These are phyloP conservation scores for Chrosomus eos DNA, from an alignment of 2,797 vertebrate species.

Conservation along the genomic window DNA sequence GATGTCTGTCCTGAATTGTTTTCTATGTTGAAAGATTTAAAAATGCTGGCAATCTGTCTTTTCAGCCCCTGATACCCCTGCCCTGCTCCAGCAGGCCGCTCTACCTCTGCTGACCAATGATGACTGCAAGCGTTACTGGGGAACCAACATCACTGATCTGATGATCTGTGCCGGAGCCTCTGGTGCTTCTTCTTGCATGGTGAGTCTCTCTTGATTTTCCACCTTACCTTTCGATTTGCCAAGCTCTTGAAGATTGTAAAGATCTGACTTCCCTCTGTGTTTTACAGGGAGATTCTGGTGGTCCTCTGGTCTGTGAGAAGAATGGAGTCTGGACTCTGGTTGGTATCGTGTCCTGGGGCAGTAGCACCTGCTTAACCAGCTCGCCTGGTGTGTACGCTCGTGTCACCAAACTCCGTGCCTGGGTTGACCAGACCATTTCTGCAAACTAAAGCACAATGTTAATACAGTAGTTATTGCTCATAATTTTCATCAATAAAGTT, in stretches of 20 bases:
- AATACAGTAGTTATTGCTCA: slow-evolving; percentile 1
- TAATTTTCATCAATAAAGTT: slow-evolving; percentile 51
- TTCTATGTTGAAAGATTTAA: slow-evolving; percentile 3
- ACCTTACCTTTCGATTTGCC: slow-evolving; percentile 63
- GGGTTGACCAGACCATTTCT: slow-evolving; percentile 76
- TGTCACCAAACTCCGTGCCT: slow-evolving; percentile 75
- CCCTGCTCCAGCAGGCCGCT: slow-evolving; percentile 81
- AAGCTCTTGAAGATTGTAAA: neutral
- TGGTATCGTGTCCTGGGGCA: slow-evolving; percentile 88
- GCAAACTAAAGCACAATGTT: slow-evolving; percentile 68
- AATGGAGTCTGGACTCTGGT: slow-evolving; percentile 80
- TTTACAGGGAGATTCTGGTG: slow-evolving; percentile 84
- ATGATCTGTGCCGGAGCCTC: slow-evolving; percentile 86
- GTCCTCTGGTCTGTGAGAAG: slow-evolving; percentile 85
- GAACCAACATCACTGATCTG: slow-evolving; percentile 69
- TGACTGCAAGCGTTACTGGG: slow-evolving; percentile 79
- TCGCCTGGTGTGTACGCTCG: slow-evolving; percentile 78
- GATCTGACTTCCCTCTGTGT: slow-evolving; percentile 17
- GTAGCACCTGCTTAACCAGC: slow-evolving; percentile 69
- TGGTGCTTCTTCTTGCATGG: slow-evolving; percentile 85
- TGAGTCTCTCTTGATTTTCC: slow-evolving; percentile 47
- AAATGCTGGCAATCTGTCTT: neutral
- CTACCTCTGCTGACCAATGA: slow-evolving; percentile 84
- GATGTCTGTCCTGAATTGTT: neutral
- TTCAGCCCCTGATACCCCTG: slow-evolving; percentile 74